Conservation (phyloP, 2,888 invertebrate species). For the Nomada ferruginata region DNA sequence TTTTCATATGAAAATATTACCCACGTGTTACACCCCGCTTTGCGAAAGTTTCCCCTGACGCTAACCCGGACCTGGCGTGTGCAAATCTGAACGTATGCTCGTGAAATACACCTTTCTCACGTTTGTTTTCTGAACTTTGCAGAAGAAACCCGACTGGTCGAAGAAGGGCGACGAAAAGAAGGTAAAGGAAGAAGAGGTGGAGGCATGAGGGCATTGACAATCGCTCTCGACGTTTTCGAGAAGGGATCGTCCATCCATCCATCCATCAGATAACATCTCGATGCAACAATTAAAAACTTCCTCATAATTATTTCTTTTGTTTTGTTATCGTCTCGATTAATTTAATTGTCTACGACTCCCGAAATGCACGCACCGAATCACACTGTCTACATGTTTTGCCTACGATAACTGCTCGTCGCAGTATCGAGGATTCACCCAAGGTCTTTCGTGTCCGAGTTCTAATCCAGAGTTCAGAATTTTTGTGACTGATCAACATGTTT, state of each 20-base stretch:
- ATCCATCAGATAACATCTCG: slow-evolving; percentile 61
- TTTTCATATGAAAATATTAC: neutral
- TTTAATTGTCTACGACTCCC: neutral
- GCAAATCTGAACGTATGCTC: slow-evolving; percentile 42
- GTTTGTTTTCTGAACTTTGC: slow-evolving; percentile 84
- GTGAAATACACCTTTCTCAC: slow-evolving; percentile 35
- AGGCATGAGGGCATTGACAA: slow-evolving; percentile 88
- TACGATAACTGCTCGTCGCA: slow-evolving; percentile 4
- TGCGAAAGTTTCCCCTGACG: slow-evolving; percentile 57
- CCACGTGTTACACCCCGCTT: slow-evolving; percentile 47
- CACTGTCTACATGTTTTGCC: slow-evolving; percentile 3
- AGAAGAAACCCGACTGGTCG: slow-evolving; percentile 98
- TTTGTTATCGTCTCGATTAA: slow-evolving; percentile 11
- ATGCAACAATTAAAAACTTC: slow-evolving; percentile 56
- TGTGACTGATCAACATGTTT: slow-evolving; percentile 35
- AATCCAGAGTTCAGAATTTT: slow-evolving; percentile 30
- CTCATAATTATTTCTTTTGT: slow-evolving; percentile 33
- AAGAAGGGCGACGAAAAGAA: slow-evolving; percentile 95
- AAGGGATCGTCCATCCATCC: slow-evolving; percentile 59
- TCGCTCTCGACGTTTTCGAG: slow-evolving; percentile 47
- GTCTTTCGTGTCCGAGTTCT: slow-evolving; percentile 34
- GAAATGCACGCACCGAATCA: slow-evolving; percentile 13
- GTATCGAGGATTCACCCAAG: neutral
- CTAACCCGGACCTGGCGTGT: slow-evolving; percentile 62
- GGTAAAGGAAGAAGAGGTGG: slow-evolving; percentile 94